These are phyloP conservation scores for Caenorhabditis japonica DNA, from an alignment of 2,888 invertebrate species.

Conservation along the genomic window DNA sequence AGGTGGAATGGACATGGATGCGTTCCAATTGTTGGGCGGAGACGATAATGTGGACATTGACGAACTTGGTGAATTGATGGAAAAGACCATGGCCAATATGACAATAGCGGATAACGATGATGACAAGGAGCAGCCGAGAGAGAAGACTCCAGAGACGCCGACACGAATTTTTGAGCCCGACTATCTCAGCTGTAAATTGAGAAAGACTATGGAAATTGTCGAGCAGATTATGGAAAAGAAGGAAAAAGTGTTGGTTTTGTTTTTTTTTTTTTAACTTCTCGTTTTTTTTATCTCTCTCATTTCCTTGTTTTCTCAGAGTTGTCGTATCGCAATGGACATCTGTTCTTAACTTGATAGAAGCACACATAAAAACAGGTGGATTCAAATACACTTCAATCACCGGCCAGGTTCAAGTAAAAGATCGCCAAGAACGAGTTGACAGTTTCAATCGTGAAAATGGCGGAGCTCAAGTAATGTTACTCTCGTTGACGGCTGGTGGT, in stretches of 20 bases:
- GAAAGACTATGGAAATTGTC: constrained; percentile 50
- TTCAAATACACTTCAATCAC: constrained; percentile 82
- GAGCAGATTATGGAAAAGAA: constrained; percentile 45
- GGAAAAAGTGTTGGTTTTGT: constrained; percentile 57
- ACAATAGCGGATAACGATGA: constrained; percentile 53
- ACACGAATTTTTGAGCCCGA: constrained; percentile 60
- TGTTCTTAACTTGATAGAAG: constrained; percentile 84
- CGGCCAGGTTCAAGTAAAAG: constrained; percentile 82
- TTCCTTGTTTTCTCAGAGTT: too few relatives aligned
- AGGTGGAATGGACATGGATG: constrained; percentile 73
- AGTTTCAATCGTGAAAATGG: constrained; percentile 83
- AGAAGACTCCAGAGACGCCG: constrained; percentile 7
- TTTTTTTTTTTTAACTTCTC: neutral
- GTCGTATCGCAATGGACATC: constrained; percentile 95
- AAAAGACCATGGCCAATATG: constrained; percentile 64
- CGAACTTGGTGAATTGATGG: constrained; percentile 48
- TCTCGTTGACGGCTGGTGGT: constrained; percentile 93
- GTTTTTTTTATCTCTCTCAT: neutral
- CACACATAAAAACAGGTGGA: constrained; percentile 80
- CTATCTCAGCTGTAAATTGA: constrained; percentile 44
- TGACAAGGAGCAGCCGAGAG: neutral
- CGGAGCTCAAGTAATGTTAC: constrained; percentile 82
- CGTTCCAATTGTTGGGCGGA: constrained; percentile 67
- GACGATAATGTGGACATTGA: constrained; percentile 44
- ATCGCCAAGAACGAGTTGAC: constrained; percentile 80